A percentile compares a stretch with the other conserved stretches of the same genome.
Evolutionary conservation across 2,113 vertebrate genomes (phyloP).

Genomic region (Probosciger aterrimus): DNA sequence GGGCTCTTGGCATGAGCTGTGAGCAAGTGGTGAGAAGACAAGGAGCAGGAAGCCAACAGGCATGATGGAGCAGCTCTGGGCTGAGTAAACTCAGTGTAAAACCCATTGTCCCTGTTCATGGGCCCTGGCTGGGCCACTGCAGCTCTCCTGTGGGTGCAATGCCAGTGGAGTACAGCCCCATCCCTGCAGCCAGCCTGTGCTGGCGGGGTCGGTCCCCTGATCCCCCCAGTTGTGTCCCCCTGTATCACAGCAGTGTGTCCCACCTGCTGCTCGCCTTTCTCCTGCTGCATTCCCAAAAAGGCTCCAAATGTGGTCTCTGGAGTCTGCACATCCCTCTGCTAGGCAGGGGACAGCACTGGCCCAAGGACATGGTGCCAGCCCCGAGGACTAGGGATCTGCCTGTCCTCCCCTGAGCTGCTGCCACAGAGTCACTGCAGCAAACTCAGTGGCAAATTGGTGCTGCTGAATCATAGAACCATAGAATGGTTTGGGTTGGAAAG

Average conservation of each 20-base stretch:
- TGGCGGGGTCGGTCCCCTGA: background rate
- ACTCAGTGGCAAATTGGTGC: background rate
- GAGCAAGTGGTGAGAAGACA: background rate
- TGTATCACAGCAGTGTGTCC: background rate
- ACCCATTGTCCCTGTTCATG: fast-evolving
- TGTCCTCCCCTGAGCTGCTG: background rate
- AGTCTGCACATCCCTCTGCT: background rate
- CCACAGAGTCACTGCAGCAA: background rate
- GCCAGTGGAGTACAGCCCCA: background rate
- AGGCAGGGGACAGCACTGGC: fast-evolving
- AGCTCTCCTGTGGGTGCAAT: background rate
- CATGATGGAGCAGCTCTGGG: fast-evolving
- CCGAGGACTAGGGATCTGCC: background rate
- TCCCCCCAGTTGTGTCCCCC: background rate
- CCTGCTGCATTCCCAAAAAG: background rate
- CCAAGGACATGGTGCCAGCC: fast-evolving
- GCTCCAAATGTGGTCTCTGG: background rate
- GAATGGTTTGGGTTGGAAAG: background rate
- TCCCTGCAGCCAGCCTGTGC: background rate
- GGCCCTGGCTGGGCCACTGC: background rate
- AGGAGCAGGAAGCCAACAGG: background rate
- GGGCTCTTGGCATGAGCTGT: background rate
- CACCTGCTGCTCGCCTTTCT: background rate
- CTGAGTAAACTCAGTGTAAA: background rate
- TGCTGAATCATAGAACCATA: background rate